A percentile compares a stretch with the other conserved stretches of the same genome.
Conservation (phyloP, 2,797 vertebrate species). For the Bucorvus abyssinicus region DNA sequence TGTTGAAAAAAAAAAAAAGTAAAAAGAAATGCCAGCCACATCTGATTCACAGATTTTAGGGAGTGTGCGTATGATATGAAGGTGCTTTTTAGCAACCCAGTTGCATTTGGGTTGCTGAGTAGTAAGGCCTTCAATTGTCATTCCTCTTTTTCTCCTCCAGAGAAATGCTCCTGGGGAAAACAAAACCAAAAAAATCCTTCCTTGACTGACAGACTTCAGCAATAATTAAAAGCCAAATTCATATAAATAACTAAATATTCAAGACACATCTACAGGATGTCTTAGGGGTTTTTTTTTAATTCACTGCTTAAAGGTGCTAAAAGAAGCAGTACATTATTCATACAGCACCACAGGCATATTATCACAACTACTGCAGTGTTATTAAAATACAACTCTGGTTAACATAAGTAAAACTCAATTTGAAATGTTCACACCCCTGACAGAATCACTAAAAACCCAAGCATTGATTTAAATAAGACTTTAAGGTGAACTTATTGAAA, state of each 20-base stretch:
- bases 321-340: not conserved
- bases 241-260: not conserved
- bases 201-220: not conserved
- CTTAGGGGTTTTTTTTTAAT: not conserved
- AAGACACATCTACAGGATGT: not conserved
- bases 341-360: not conserved
- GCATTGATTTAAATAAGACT: conserved; percentile 38
- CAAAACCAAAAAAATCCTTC: not conserved
- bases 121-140: not conserved
- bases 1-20: no score
- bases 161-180: not conserved
- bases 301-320: not conserved
- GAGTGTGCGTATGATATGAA: not conserved
- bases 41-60: not conserved
- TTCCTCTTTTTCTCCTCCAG: not conserved
- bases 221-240: not conserved
- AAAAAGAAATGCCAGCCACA: not conserved
- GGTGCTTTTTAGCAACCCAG: not conserved
- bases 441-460: not conserved
- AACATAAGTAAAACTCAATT: not conserved
- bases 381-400: not conserved
- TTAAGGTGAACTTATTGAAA: not conserved
- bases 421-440: not conserved
- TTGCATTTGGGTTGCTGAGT: not conserved
- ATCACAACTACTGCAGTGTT: not conserved